Evolutionary conservation across 30 jellyfish, hydroid and myxozoan species (phyloP), one percentile per base, ranked within the genome.

Genomic region (Catostylus mosaicus): DNA sequence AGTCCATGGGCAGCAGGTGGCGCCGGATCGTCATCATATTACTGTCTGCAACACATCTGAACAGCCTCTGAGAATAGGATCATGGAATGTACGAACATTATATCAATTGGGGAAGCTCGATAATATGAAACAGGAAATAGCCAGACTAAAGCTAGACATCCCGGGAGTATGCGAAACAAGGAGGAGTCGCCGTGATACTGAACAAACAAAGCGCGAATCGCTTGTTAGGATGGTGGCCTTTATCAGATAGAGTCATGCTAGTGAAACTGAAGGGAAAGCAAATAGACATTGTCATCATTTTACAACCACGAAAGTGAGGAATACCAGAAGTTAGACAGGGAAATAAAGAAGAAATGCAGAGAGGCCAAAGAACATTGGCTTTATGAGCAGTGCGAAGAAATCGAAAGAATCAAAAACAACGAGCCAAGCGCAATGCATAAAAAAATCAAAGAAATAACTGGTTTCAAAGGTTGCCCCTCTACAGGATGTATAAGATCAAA

Each of bases 401-500:
- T 72, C 37, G 94, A 83, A 46, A 56, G 0, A n/a, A 24, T 1
- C 10, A 54, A 40, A 26, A 37, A 70, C 40, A 70, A 60, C 18
- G 82, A 73, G 27, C 34, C 73, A 38, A 34, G 45, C 0, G 43
- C 18, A 32, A 36, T 83, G 81, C 74, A 71, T 48, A 72, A 59
- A 46, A 83, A 69, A 45, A 72, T 83, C 48, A 83, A 83, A 37
- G 82, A 72, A 36, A 72, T 83, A 26, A 61, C 88, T 23, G 82
- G 82, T 1, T 2, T 10, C 19, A 83, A 72, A 52, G 12, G 48
- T 5, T 59, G 75, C 51, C 67, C 65, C 9, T 36, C 69, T 4
- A 43, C 68, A 26, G 91, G 91, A 43, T 81, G 91, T 81, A n/a
- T 67, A 8, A 56, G 27, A 57, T 33, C 91, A 16, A 54, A 81